These are phyloP conservation scores for Turnix velox DNA, from an alignment of 2,113 vertebrate genomes.

Conservation along the genomic window DNA sequence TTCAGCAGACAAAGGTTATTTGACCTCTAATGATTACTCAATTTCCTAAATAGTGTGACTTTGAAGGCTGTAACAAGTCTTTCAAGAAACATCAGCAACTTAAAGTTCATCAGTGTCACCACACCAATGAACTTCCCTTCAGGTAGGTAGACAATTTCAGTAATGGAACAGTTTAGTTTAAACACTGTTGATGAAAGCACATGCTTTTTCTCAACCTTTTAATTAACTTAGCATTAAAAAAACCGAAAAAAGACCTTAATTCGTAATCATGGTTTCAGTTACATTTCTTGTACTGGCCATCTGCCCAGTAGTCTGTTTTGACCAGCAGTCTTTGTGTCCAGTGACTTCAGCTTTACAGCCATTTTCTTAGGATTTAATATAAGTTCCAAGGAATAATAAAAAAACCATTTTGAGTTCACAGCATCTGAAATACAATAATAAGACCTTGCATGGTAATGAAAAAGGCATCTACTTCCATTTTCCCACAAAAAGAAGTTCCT, in stretches of 20 bases:
- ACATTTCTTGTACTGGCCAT: background rate
- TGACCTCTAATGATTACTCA: constrained; percentile 5
- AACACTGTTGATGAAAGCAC: background rate
- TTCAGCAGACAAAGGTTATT: background rate
- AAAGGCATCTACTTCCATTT: background rate
- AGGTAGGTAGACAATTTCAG: constrained; percentile 73
- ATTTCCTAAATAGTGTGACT: constrained; percentile 76
- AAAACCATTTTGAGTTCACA: fast-evolving
- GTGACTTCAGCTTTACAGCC: background rate
- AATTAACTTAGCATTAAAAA: background rate
- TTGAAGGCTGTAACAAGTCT: constrained; percentile 77
- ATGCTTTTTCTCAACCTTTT: background rate
- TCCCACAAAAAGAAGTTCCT: background rate
- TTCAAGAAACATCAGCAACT: constrained; percentile 90
- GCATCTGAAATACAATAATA: background rate
- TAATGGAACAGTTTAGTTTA: background rate
- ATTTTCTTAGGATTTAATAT: background rate
- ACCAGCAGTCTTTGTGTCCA: background rate
- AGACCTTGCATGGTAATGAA: background rate
- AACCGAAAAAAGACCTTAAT: background rate
- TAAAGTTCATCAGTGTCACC: constrained; percentile 81
- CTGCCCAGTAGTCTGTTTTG: background rate
- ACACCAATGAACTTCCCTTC: constrained; percentile 76
- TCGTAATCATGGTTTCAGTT: background rate
- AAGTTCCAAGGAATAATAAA: background rate